Base-by-base conservation (phyloP, 2,113 vertebrate genomes). In the Aplodontia rufa region DNA sequence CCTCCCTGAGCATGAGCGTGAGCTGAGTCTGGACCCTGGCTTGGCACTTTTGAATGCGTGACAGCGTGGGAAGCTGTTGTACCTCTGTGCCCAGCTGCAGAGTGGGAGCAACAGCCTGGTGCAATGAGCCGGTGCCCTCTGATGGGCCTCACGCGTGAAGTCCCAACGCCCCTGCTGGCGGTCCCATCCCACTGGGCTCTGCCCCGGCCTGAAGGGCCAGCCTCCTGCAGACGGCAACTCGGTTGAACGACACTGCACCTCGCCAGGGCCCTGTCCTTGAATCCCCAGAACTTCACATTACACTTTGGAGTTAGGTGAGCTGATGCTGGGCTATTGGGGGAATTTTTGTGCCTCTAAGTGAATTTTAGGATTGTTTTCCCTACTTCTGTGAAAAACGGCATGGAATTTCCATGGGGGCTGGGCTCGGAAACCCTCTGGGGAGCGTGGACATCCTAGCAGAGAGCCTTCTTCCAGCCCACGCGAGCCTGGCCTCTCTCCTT, bases 1-100 rank as follows among this genome's bases (percentile, higher is more conserved):
- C 1, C 42, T 5, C 0, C 3, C 30, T 0, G 5, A 30, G 0
- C 0, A 3, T 14, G 58, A 3, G 1, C 0, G 10, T 26, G 8
- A 0, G 2, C 12, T 10, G 35, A 19, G 87, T 12, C 16, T 35
- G 32, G 20, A 20, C 14, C 1, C 30, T 6, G 3, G 30, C 32
- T 11, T 28, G 0, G 12, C 4, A 10, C 58, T 42, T 16, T 14
- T 1, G 30, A 42, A 0, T 9, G 11, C 24, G 32, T 0, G 1
- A 45, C 42, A 0, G 2, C 5, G n/a, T n/a, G 26, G 17, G 2
- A 12, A 60, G 71, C 32, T 11, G 3, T 9, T 30, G 2, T 2
- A 22, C 26, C 5, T 14, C 64, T 55, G 42, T 19, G 49, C 26
- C 78, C 22, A 9, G 11, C 58, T 79, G 19, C 11, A 37, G 68